phyloP scores from a whole-genome alignment of 2,113 vertebrate species.

The Protobothrops mucrosquamatus region DNA sequence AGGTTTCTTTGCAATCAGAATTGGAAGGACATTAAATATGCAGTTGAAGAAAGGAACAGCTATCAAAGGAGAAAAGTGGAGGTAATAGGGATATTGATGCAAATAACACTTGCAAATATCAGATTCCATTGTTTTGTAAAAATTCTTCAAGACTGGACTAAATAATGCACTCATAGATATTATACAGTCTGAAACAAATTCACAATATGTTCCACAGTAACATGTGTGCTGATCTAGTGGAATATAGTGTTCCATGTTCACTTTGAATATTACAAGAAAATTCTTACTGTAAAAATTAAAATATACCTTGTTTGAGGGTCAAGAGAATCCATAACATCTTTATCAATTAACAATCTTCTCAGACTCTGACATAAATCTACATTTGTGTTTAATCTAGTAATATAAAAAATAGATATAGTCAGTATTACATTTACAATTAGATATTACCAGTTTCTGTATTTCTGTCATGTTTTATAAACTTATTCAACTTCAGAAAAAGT shows the following conservation, averaged over 20 bases:
- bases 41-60: background rate
- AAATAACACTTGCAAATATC: background rate
- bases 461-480: background rate
- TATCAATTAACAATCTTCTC: constrained; percentile 77
- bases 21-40: background rate
- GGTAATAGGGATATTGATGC: background rate
- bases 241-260: background rate
- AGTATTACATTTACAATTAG: constrained; percentile 8
- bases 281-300: background rate
- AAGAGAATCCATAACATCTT: constrained; percentile 75
- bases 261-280: background rate
- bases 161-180: background rate
- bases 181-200: background rate
- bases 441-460: constrained; percentile 22
- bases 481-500: background rate
- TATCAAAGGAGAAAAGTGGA: background rate
- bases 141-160: background rate
- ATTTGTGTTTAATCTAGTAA: constrained; percentile 92
- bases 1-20: background rate
- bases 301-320: constrained; percentile 90
- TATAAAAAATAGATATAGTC: constrained; percentile 35
- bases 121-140: background rate
- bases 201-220: background rate
- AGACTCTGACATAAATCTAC: constrained; percentile 89
- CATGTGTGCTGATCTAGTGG: background rate